Evolutionary conservation across 2,797 vertebrate genomes (phyloP).

Genomic region (Fundulus diaphanus): DNA sequence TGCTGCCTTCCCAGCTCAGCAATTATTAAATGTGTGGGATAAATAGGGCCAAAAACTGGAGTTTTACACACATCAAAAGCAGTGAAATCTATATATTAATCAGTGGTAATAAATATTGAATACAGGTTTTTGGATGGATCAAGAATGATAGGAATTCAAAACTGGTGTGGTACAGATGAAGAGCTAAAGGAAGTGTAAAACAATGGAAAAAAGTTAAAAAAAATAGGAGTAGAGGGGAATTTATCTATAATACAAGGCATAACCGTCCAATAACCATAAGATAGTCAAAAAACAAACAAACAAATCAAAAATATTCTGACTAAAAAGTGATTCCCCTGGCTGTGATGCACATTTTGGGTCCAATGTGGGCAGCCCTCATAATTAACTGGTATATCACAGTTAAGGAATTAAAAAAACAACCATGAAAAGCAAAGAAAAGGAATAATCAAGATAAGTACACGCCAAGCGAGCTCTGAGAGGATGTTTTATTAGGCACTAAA

Average conservation of each 20-base stretch:
- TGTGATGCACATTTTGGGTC: background rate
- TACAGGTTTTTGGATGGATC: background rate
- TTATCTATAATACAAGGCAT: background rate
- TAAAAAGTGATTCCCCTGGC: too few species aligned
- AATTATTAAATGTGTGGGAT: background rate
- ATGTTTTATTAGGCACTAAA: conserved; percentile 10
- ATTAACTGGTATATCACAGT: background rate
- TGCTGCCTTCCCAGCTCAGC: background rate
- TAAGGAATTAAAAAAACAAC: background rate
- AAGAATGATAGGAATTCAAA: background rate
- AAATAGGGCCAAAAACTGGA: background rate
- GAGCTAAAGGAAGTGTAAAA: background rate
- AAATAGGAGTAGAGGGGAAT: background rate
- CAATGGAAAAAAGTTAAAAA: background rate
- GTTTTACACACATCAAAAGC: background rate
- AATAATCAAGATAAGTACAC: background rate
- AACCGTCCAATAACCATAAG: background rate
- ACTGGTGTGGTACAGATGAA: background rate
- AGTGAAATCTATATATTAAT: background rate
- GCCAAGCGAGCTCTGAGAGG: background rate
- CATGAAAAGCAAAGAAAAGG: background rate
- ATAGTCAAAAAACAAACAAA: background rate
- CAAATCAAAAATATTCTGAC: too few species aligned
- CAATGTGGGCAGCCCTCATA: background rate
- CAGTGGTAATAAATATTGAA: background rate